These are phyloP conservation scores for Onychomys arenicola DNA, from an alignment of 2,797 vertebrate species.

Conservation along the genomic window DNA sequence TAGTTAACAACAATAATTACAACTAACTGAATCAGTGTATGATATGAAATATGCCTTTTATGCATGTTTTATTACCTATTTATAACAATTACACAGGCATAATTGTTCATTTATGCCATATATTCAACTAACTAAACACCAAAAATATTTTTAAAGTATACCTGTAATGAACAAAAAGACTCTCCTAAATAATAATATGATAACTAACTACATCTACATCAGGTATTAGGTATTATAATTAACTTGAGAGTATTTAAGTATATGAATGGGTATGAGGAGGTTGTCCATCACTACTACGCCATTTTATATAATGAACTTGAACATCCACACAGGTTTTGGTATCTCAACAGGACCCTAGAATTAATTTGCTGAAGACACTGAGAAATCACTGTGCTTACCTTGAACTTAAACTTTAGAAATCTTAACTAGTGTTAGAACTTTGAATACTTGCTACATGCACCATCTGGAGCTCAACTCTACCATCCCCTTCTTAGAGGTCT, in stretches of 20 bases:
- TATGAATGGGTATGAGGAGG: too few species aligned
- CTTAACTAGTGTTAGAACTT: neutral
- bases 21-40: neutral
- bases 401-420: neutral
- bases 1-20: slow-evolving; percentile 30
- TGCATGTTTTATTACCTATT: neutral
- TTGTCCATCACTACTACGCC: neutral
- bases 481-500: neutral
- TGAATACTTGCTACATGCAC: neutral
- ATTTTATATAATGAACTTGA: neutral
- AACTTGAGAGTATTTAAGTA: neutral
- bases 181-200: neutral
- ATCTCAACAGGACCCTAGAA: neutral
- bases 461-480: neutral
- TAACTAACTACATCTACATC: neutral
- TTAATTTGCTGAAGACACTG: neutral
- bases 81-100: neutral
- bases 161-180: neutral
- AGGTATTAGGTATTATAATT: neutral
- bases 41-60: neutral
- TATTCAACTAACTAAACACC: neutral
- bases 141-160: neutral
- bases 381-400: neutral
- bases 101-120: neutral
- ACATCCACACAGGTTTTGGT: neutral